Percentiles rank a stretch among this genome's conserved stretches.
Conservation (phyloP, 2,797 vertebrate genomes). For the Chaetodon trifasciatus region DNA sequence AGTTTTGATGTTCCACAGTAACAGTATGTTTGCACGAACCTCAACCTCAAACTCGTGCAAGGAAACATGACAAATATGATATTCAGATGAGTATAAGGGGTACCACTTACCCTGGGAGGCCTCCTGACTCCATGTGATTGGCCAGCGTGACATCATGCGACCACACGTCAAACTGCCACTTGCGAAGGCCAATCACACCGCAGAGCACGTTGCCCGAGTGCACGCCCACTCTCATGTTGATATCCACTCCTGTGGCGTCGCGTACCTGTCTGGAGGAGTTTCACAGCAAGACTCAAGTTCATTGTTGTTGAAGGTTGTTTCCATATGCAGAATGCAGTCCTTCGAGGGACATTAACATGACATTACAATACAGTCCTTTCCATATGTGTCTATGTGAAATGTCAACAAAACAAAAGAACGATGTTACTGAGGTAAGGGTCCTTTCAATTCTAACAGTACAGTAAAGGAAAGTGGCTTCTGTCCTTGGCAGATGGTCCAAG, state of each 20-base stretch:
- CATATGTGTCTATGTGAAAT: not conserved
- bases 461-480: not conserved
- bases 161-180: slow-evolving; percentile 99
- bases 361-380: not conserved
- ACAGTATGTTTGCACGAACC: too few relatives aligned
- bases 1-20: not conserved
- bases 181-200: slow-evolving; percentile 96
- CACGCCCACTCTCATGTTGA: slow-evolving; percentile 98
- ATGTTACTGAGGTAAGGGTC: not conserved
- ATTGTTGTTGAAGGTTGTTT: not conserved
- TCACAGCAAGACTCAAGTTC: slow-evolving; percentile 11
- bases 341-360: slow-evolving; percentile 1
- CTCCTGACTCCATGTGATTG: slow-evolving; percentile 98
- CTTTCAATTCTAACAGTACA: not conserved
- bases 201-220: slow-evolving; percentile 98
- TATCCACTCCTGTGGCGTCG: slow-evolving; percentile 96
- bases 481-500: not conserved
- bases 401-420: not conserved
- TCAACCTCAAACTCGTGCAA: not conserved
- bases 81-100: not conserved
- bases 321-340: not conserved
- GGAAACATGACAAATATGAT: not conserved
- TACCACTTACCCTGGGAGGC: slow-evolving; percentile 91
- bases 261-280: slow-evolving; percentile 90
- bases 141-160: slow-evolving; percentile 97